Percentiles rank a stretch among this genome's conserved stretches.
phyloP scores from a whole-genome alignment of 2,113 vertebrate species.

The Hemicordylus capensis region DNA sequence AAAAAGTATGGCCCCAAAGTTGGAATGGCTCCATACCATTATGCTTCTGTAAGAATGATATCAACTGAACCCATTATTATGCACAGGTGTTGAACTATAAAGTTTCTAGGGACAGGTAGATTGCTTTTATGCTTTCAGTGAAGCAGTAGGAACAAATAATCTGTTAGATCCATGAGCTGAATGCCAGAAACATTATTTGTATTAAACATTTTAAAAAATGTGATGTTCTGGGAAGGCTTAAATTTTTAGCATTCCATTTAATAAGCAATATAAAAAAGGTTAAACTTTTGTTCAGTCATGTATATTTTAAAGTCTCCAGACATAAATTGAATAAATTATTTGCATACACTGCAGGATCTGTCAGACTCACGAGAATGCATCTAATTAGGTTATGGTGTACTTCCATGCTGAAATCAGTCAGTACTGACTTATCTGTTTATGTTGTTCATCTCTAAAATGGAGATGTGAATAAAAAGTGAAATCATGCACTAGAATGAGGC shows the following conservation, averaged over 20 bases:
- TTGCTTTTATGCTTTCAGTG: background rate
- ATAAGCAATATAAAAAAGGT: slow-evolving; percentile 24
- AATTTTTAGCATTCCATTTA: background rate
- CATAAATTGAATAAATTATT: slow-evolving; percentile 22
- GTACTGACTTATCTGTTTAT: slow-evolving; percentile 10
- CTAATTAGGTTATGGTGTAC: slow-evolving; percentile 16
- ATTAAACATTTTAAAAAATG: slow-evolving; percentile 19
- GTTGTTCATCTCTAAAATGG: background rate
- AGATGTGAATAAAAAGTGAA: slow-evolving; percentile 2
- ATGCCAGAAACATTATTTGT: slow-evolving; percentile 17
- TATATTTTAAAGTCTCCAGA: slow-evolving; percentile 36
- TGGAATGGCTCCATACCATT: background rate
- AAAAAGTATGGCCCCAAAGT: background rate
- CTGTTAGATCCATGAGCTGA: slow-evolving; percentile 8
- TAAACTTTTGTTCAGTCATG: slow-evolving; percentile 26
- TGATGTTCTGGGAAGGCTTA: slow-evolving; percentile 21
- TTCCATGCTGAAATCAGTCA: slow-evolving; percentile 22
- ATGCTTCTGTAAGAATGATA: background rate
- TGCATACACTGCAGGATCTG: slow-evolving; percentile 23
- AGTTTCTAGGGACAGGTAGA: background rate
- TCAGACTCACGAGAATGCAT: slow-evolving; percentile 8
- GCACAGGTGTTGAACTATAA: slow-evolving; percentile 15
- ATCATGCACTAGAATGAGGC: background rate
- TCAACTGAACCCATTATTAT: background rate
- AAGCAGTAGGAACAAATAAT: slow-evolving; percentile 11